Percentiles rank a stretch among this genome's conserved stretches.
Evolutionary conservation across 2,797 vertebrate genomes (phyloP).

Genomic region (Enteromius treurensis): DNA sequence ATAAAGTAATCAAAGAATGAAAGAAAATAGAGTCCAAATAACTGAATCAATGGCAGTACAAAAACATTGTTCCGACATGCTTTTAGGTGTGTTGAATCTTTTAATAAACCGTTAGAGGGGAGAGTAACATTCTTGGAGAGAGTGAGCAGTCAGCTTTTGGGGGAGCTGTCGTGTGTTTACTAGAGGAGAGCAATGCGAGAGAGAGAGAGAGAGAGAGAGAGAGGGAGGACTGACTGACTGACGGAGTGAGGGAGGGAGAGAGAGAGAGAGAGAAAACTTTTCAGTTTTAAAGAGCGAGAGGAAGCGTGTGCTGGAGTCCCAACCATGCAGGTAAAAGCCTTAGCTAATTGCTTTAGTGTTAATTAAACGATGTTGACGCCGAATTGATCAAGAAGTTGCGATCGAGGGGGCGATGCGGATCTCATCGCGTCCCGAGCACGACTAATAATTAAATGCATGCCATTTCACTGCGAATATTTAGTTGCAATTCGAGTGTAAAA

Average conservation of each 20-base stretch:
- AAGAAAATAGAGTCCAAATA: not conserved
- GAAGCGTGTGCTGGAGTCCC: slow-evolving; percentile 79
- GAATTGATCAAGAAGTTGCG: slow-evolving; percentile 68
- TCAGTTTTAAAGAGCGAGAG: slow-evolving; percentile 78
- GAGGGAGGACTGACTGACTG: slow-evolving; percentile 69
- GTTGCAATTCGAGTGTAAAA: slow-evolving; percentile 75
- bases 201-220: slow-evolving; percentile 68
- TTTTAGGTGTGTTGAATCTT: slow-evolving; percentile 38
- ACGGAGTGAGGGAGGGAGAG: slow-evolving; percentile 55
- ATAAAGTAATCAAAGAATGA: not conserved
- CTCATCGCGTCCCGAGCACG: slow-evolving; percentile 59
- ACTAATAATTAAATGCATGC: slow-evolving; percentile 63
- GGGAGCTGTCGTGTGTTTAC: slow-evolving; percentile 86
- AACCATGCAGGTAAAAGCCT: slow-evolving; percentile 85
- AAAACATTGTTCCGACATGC: slow-evolving; percentile 27
- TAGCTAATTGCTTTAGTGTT: slow-evolving; percentile 82
- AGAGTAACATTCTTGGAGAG: slow-evolving; percentile 60
- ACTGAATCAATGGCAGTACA: not conserved
- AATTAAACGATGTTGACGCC: slow-evolving; percentile 77
- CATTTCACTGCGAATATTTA: slow-evolving; percentile 48
- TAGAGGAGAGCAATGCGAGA: slow-evolving; percentile 74
- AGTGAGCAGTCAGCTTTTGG: slow-evolving; percentile 81
- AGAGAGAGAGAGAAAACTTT: slow-evolving; percentile 78
- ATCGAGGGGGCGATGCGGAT: slow-evolving; percentile 63
- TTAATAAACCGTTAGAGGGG: slow-evolving; percentile 57